Conservation (phyloP, 2,888 invertebrate species). For the Scaptodrosophila latifasciaeformis region DNA sequence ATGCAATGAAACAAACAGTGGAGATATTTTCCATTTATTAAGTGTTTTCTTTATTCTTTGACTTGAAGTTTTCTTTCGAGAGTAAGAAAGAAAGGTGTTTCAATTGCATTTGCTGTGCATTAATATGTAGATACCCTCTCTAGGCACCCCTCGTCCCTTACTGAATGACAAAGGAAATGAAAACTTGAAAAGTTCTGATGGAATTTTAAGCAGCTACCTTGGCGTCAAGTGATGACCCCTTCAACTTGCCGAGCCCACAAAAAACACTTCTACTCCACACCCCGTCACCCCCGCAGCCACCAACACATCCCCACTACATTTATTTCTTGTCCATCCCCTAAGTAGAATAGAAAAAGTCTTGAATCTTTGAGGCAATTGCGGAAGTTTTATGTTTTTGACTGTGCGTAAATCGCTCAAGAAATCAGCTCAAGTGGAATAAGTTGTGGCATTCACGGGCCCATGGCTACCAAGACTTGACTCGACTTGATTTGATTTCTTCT, state of each 20-base stretch:
- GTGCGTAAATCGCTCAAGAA: constrained; percentile 68
- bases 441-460: constrained; percentile 43
- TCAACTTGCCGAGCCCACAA: no score
- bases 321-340: constrained; percentile 6
- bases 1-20: constrained; percentile 3
- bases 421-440: constrained; percentile 67
- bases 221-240: no score
- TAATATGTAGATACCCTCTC: constrained; percentile 1
- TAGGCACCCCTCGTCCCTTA: background rate
- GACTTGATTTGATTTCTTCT: no score
- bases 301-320: background rate
- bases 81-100: background rate
- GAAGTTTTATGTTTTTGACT: constrained; percentile 65
- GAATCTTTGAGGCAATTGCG: constrained; percentile 55
- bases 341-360: no score
- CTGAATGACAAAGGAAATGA: constrained; percentile 43
- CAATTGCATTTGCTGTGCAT: constrained; percentile 3
- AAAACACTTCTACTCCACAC: background rate
- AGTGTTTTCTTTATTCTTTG: no score
- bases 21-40: no score
- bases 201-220: constrained; percentile 16
- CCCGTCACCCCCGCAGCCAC: constrained; percentile 5
- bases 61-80: constrained; percentile 4
- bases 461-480: constrained; percentile 14
- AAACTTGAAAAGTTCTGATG: constrained; percentile 27